These are phyloP conservation scores for Itoplectis maculator DNA, from an alignment of 2,888 invertebrate species.

Conservation along the genomic window DNA sequence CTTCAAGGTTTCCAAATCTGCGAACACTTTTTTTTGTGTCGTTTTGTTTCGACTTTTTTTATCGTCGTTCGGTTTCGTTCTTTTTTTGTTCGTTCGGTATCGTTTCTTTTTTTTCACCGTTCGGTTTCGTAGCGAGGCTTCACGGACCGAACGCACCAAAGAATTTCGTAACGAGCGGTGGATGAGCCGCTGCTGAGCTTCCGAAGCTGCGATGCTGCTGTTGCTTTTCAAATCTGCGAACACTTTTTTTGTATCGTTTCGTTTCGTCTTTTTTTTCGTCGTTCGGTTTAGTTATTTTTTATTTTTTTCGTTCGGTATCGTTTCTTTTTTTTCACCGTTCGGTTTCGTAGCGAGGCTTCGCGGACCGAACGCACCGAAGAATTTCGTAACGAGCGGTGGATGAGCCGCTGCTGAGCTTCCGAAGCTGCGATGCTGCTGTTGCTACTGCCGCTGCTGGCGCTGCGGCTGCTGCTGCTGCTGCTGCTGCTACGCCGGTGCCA, in stretches of 20 bases:
- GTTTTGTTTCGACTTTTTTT: constrained; percentile 1
- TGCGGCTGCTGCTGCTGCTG: too few relatives aligned
- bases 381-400: constrained; percentile 57
- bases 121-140: constrained; percentile 31
- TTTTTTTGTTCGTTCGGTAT: constrained; percentile 7
- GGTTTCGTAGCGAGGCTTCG: constrained; percentile 30
- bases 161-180: constrained; percentile 58
- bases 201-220: too few relatives aligned
- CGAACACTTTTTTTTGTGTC: constrained; percentile 15
- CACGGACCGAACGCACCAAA: constrained; percentile 28
- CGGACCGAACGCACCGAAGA: constrained; percentile 32
- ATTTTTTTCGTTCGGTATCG: too few relatives aligned
- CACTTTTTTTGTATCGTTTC: constrained; percentile 1
- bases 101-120: background rate
- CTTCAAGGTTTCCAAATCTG: constrained; percentile 38
- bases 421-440: too few relatives aligned
- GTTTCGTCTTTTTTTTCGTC: constrained; percentile 19
- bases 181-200: constrained; percentile 16
- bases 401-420: constrained; percentile 10
- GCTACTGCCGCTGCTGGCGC: too few relatives aligned
- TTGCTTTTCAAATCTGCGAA: constrained; percentile 27
- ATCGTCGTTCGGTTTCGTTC: constrained; percentile 6
- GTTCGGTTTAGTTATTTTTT: constrained; percentile 7
- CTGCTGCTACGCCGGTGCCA: constrained; percentile 30
- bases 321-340: background rate